Evolutionary conservation across 2,797 vertebrate genomes (phyloP), one percentile per base, ranked within the genome.

Genomic region (Chaunax sp.): DNA sequence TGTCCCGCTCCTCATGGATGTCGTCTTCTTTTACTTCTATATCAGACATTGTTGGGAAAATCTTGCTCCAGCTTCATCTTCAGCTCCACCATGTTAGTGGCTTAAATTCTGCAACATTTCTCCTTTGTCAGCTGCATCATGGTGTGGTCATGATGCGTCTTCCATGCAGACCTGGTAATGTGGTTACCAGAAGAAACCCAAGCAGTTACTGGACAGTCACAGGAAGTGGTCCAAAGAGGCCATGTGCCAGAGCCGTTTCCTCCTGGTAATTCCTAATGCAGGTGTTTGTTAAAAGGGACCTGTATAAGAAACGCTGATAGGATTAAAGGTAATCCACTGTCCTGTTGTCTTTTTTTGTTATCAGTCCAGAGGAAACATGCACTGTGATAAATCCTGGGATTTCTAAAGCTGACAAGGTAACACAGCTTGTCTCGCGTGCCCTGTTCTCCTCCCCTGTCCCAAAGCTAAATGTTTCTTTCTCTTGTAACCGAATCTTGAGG

Each of bases 241-340:
- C 64, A 58, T 46, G 72, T 56, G 71, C 62, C 25, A 28, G 64
- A 86, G 71, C 41, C 20, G n/a, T 74, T 84, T 89, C 73, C 56
- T 80, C 58, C 58, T 20, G 25, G 55, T 87, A 83, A 92, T 83
- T 78, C 10, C 38, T 80, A 76, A 79, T 73, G 76, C 65, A 87
- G 87, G 83, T 87, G 82, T 76, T 77, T 64, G 61, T 81, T 67
- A 68, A 64, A 63, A 64, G 69, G 62, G 63, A 72, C 74, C 80
- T 44, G 50, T 72, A 80, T 66, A 61, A 80, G 75, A 74, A 80
- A 69, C 77, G 68, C 78, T 78, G 80, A 86, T 59, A 62, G 80
- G 84, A 92, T 92, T 91, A 84, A 80, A 63, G 68, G 49, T 90
- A 91, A 93, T 92, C 90, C 87, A 75, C 72, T 55, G 50, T 81